These are phyloP conservation scores for Phytoseiulus persimilis DNA, from an alignment of 2,888 invertebrate genomes.

Conservation along the genomic window DNA sequence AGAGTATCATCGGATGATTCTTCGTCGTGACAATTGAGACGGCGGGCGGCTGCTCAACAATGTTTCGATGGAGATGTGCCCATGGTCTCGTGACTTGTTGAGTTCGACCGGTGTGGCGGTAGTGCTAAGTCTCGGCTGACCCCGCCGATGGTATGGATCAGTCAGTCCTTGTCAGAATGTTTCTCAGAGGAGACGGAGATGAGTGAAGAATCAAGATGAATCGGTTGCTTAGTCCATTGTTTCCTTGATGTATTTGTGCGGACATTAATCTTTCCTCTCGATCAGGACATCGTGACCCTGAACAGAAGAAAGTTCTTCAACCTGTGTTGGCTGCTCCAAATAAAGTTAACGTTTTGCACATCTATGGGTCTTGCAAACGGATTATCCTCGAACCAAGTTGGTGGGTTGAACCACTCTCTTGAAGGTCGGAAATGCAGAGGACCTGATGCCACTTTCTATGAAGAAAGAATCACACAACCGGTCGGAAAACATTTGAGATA, in stretches of 20 bases:
- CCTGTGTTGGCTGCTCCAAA: not conserved
- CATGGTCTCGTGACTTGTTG: not conserved
- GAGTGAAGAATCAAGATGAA: not conserved
- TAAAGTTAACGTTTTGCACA: conserved; percentile 5
- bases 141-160: not conserved
- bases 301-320: too few relatives aligned
- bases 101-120: not conserved
- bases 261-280: not conserved
- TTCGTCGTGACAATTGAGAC: not conserved
- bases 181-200: not conserved
- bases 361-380: not conserved
- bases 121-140: not conserved
- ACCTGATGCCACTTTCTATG: too few relatives aligned
- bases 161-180: not conserved
- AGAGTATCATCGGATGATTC: not conserved
- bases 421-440: too few relatives aligned
- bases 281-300: too few relatives aligned
- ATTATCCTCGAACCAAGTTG: too few relatives aligned
- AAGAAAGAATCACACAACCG: too few relatives aligned
- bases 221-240: not conserved
- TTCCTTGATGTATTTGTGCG: not conserved
- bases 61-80: not conserved
- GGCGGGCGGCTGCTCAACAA: not conserved
- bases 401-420: too few relatives aligned
- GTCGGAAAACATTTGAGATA: not conserved